Percentiles rank a stretch among this genome's conserved stretches.
phyloP scores from a whole-genome alignment of 2,888 invertebrate species.

The Sminthurides aquaticus region DNA sequence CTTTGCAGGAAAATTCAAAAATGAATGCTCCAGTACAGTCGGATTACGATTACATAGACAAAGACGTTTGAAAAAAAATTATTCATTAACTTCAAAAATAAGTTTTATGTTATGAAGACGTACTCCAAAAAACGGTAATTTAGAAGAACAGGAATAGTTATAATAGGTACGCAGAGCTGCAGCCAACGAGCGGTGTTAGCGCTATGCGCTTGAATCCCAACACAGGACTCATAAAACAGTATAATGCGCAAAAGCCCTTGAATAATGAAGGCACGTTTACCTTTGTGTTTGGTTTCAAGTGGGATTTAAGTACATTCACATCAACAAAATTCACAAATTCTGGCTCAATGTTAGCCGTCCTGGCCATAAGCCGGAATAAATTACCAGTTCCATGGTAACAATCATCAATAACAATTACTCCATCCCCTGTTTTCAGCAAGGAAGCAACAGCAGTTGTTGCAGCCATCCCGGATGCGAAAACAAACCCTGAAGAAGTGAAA shows the following conservation, averaged over 20 bases:
- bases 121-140: too few species aligned
- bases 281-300: conserved; percentile 52
- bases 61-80: too few species aligned
- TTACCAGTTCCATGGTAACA: conserved; percentile 12
- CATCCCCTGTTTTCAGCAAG: conserved; percentile 21
- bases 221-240: neutral
- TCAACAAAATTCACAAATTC: conserved; percentile 52
- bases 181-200: too few species aligned
- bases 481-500: too few species aligned
- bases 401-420: conserved; percentile 12
- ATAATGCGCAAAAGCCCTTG: neutral
- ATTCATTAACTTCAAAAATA: too few species aligned
- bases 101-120: too few species aligned
- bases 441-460: conserved; percentile 16
- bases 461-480: conserved; percentile 23
- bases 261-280: conserved; percentile 42
- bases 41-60: too few species aligned
- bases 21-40: too few species aligned
- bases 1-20: too few species aligned
- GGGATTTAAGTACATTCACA: conserved; percentile 47
- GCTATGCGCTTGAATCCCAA: too few species aligned
- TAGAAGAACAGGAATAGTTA: too few species aligned
- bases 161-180: too few species aligned
- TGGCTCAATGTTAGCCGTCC: conserved; percentile 46
- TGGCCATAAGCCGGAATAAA: conserved; percentile 29